phyloP scores from a whole-genome alignment of 1,140 invertebrate genomes.

The Drosophila ambigua region DNA sequence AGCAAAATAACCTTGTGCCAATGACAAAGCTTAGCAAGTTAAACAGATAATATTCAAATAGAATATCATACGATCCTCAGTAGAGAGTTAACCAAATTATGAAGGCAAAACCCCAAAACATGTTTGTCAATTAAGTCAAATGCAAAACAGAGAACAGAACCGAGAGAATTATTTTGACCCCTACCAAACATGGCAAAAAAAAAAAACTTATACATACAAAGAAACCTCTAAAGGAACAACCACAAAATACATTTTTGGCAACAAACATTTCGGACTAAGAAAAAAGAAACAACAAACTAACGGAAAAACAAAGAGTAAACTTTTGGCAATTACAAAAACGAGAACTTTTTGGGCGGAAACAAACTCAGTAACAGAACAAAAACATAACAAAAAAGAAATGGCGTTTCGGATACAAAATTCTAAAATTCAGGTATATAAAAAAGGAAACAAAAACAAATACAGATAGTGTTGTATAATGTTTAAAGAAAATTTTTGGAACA shows the following conservation, averaged over 20 bases:
- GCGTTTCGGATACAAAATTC: conserved; percentile 84
- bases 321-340: conserved; percentile 54
- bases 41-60: conserved; percentile 35
- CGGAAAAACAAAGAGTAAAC: conserved; percentile 39
- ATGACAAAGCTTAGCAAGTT: conserved; percentile 44
- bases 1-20: conserved; percentile 70
- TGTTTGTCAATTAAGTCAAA: conserved; percentile 69
- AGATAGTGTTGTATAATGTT: conserved; percentile 81
- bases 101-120: conserved; percentile 15
- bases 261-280: conserved; percentile 57
- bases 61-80: conserved; percentile 24
- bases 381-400: conserved; percentile 65
- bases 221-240: conserved; percentile 2
- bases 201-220: conserved; percentile 35
- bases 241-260: conserved; percentile 57
- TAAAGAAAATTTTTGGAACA: conserved; percentile 68
- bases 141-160: conserved; percentile 19
- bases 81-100: conserved; percentile 19
- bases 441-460: conserved; percentile 42
- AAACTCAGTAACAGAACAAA: conserved; percentile 42
- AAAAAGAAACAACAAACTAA: conserved; percentile 45
- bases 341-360: conserved; percentile 39
- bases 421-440: conserved; percentile 83
- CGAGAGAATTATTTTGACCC: conserved; percentile 25
- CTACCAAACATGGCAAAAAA: conserved; percentile 11